These are phyloP conservation scores for Trypoxylon attenuatum DNA, from an alignment of 2,888 invertebrate species.

Conservation along the genomic window DNA sequence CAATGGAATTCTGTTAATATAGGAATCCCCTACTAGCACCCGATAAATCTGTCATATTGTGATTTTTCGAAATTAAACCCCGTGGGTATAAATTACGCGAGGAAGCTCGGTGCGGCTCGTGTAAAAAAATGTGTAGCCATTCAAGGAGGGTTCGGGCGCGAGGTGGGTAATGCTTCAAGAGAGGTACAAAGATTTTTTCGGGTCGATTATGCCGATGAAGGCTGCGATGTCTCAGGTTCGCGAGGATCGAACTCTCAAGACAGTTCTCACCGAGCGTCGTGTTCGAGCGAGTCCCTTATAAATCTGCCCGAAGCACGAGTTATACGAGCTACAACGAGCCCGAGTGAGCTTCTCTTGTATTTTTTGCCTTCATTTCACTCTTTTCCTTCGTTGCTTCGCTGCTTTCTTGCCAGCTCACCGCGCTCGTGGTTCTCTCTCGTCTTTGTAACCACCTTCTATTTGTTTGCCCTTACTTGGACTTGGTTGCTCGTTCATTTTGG, in stretches of 20 bases:
- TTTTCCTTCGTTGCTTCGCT: constrained; percentile 2
- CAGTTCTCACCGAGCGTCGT: constrained; percentile 48
- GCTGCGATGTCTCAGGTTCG: constrained; percentile 4
- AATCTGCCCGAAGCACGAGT: constrained; percentile 40
- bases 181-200: background rate
- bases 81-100: background rate
- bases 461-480: background rate
- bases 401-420: constrained; percentile 1
- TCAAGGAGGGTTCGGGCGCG: background rate
- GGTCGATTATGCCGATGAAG: constrained; percentile 9
- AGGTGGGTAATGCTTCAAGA: background rate
- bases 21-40: background rate
- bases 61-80: background rate
- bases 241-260: constrained; percentile 32
- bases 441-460: background rate
- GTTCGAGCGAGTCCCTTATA: constrained; percentile 38
- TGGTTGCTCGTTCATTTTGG: background rate
- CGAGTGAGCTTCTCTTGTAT: constrained; percentile 18
- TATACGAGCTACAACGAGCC: constrained; percentile 36
- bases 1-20: too few species aligned
- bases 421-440: background rate
- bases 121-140: background rate
- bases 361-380: constrained; percentile 2
- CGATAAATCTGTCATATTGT: background rate
- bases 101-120: too few species aligned